phyloP scores from a whole-genome alignment of 2,888 invertebrate species.

The Dendrolimus pini region DNA sequence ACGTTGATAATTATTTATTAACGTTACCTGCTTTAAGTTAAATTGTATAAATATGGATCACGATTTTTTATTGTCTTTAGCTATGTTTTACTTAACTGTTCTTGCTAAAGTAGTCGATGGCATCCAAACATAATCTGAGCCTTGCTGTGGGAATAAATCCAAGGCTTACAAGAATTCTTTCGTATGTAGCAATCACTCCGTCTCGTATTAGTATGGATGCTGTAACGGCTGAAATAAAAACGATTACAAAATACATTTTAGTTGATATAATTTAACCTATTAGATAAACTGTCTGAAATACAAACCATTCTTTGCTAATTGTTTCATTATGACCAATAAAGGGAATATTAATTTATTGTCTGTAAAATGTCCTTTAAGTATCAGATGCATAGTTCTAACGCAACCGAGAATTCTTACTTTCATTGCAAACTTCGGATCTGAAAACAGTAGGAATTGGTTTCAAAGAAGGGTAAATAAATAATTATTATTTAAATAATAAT shows the following conservation, averaged over 20 bases:
- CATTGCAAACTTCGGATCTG: slow-evolving; percentile 79
- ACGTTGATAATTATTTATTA: too few relatives aligned
- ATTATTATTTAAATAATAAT: too few relatives aligned
- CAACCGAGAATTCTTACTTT: slow-evolving; percentile 79
- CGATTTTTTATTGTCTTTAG: too few relatives aligned
- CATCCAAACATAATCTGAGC: slow-evolving; percentile 80
- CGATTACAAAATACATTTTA: background rate
- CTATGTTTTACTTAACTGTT: slow-evolving; percentile 70
- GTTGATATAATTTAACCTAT: background rate
- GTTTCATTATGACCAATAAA: slow-evolving; percentile 76
- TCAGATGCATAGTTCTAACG: slow-evolving; percentile 77
- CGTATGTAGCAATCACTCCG: slow-evolving; percentile 76
- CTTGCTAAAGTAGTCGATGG: slow-evolving; percentile 81
- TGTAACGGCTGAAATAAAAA: slow-evolving; percentile 48
- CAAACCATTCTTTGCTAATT: slow-evolving; percentile 77
- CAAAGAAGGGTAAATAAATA: background rate
- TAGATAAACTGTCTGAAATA: slow-evolving; percentile 12
- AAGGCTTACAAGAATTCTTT: slow-evolving; percentile 76
- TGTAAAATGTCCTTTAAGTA: slow-evolving; percentile 76
- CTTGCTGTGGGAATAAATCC: slow-evolving; percentile 79
- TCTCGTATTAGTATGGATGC: slow-evolving; percentile 76
- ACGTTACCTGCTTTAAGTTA: background rate
- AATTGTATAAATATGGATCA: slow-evolving; percentile 4
- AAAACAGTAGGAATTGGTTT: slow-evolving; percentile 20
- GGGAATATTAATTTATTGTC: slow-evolving; percentile 77